Evolutionary conservation across 2,797 vertebrate species (phyloP), one percentile per base, ranked within the genome.

Genomic region (Tapera naevia): DNA sequence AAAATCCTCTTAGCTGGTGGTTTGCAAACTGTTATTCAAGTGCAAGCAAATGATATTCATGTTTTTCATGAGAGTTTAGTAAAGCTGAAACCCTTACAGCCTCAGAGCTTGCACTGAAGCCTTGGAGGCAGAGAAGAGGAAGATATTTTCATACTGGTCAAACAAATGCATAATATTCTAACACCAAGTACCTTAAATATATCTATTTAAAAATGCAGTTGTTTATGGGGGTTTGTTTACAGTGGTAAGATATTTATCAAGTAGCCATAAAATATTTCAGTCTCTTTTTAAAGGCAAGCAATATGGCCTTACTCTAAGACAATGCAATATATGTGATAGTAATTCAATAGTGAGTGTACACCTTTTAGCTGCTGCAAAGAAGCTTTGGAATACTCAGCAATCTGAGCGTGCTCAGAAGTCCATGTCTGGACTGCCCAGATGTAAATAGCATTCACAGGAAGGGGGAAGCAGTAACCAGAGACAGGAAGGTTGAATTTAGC

Each of bases 401-500:
- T 69, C 58, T 66, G 57, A 17, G 16, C 13, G 17, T 17, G 51
- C 84, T 83, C 0, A 0, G 86, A 89, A 82, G 67, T 50, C 72
- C 0, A 0, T 61, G 84, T 93, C 73, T 85, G 60, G 54, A 37
- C 82, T 11, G 10, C 39, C 62, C 45, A 4, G 23, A n/a, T 46
- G 46, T 88, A 95, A 95, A 89, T 89, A 86, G 81, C 81, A 5
- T 48, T 72, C 84, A 72, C 94, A 89, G 92, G 95, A 95, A 95
- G 89, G n/a, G 50, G 76, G 89, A 89, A 79, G 89, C 50, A 64
- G 88, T 89, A 16, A 58, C 60, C 89, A 92, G 70, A 48, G 89
- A 92, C 93, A 95, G 95, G 94, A 97, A 96, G 91, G 88, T 88
- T 92, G 92, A 88, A 93, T 94, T 95, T 97, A 96, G 87, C 89